Conservation (phyloP, 2,797 vertebrate species). For the Fundulus diaphanus region DNA sequence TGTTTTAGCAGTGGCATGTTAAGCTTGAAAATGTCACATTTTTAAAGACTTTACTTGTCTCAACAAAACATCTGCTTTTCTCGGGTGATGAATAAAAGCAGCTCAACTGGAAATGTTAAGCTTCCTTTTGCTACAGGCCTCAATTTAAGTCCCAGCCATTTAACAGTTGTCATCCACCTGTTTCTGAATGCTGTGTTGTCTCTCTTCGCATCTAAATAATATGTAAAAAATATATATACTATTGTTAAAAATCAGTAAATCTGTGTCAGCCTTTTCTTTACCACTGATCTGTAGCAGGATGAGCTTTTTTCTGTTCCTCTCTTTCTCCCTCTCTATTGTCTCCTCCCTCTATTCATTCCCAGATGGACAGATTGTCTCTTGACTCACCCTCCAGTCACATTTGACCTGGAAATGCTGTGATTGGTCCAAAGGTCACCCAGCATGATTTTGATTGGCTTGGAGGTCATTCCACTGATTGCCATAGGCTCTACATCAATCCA, state of each 20-base stretch:
- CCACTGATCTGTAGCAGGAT: background rate
- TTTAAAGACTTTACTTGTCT: background rate
- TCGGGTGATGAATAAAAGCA: background rate
- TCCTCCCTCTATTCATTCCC: slow-evolving; percentile 61
- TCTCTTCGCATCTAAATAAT: background rate
- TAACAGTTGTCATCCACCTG: background rate
- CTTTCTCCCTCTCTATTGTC: slow-evolving; percentile 41
- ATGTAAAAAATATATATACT: background rate
- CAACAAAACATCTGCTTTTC: background rate
- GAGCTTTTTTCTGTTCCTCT: background rate
- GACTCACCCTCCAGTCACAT: slow-evolving; percentile 67
- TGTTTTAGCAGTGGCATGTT: background rate
- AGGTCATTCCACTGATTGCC: slow-evolving; percentile 54
- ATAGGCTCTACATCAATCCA: slow-evolving; percentile 61
- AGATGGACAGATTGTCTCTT: slow-evolving; percentile 67
- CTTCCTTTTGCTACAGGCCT: background rate
- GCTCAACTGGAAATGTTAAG: background rate
- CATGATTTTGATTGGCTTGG: slow-evolving; percentile 63
- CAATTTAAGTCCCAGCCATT: background rate
- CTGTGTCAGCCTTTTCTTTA: background rate
- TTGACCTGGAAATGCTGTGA: slow-evolving; percentile 76
- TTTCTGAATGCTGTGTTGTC: background rate
- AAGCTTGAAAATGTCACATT: background rate
- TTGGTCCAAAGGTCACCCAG: slow-evolving; percentile 69
- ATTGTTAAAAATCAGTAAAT: background rate